Conservation (phyloP, 2,113 vertebrate species). For the Redunca redunca region DNA sequence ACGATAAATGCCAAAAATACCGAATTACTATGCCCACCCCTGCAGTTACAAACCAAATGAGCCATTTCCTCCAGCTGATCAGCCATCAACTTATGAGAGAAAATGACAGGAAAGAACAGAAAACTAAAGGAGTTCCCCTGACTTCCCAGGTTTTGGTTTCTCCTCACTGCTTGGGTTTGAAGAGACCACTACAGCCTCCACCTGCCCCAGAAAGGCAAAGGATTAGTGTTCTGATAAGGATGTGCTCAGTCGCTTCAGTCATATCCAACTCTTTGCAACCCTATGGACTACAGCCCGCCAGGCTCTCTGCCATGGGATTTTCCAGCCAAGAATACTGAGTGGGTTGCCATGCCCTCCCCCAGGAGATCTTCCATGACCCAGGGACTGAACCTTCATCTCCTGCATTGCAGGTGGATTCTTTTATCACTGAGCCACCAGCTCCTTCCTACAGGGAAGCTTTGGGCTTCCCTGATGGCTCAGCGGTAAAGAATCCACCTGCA, state of each 20-base stretch:
- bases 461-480: background rate
- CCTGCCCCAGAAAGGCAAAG: background rate
- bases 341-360: background rate
- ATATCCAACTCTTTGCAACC: background rate
- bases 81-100: background rate
- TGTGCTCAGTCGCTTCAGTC: background rate
- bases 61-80: background rate
- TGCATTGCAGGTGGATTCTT: background rate
- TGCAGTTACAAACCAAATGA: background rate
- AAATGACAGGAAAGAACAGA: background rate
- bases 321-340: background rate
- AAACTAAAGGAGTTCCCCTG: constrained; percentile 4
- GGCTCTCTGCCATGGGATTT: background rate
- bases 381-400: background rate
- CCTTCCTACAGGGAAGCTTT: background rate
- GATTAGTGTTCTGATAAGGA: background rate
- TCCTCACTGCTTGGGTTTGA: background rate
- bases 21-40: background rate
- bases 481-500: background rate
- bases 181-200: background rate
- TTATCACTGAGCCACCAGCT: background rate
- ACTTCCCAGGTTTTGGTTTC: background rate
- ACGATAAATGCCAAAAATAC: background rate
- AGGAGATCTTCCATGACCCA: background rate
- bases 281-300: background rate